phyloP scores from a whole-genome alignment of 2,888 invertebrate genomes.

The Pyrocoelia pectoralis region DNA sequence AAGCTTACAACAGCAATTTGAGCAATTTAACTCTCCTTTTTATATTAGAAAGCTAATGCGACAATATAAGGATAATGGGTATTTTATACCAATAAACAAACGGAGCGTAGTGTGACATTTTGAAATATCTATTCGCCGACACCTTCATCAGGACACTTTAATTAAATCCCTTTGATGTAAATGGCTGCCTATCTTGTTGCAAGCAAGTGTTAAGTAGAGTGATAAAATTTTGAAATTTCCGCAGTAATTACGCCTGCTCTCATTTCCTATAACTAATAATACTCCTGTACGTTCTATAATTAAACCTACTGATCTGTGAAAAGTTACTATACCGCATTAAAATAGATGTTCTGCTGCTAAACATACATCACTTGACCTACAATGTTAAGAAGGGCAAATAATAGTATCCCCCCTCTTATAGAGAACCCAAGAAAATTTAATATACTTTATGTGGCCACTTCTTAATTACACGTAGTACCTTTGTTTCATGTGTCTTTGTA shows the following conservation, averaged over 20 bases:
- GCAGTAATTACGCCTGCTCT: background rate
- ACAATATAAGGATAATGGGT: background rate
- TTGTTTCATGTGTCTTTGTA: background rate
- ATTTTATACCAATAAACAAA: background rate
- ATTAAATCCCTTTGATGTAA: background rate
- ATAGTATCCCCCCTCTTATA: background rate
- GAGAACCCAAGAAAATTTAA: background rate
- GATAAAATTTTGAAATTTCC: background rate
- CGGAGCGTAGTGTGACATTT: background rate
- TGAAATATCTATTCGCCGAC: background rate
- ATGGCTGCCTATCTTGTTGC: background rate
- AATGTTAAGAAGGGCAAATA: background rate
- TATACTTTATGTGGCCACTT: background rate
- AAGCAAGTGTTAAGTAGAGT: background rate
- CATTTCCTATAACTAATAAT: background rate
- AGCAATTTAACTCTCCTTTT: too few relatives aligned
- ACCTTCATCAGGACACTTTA: conserved; percentile 1
- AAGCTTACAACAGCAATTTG: too few relatives aligned
- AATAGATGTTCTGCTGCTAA: background rate
- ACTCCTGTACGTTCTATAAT: too few relatives aligned
- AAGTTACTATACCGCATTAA: background rate
- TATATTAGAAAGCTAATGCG: background rate
- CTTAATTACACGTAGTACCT: background rate
- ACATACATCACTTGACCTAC: background rate
- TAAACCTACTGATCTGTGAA: background rate